These are phyloP conservation scores for Alosa alosa DNA, from an alignment of 2,113 vertebrate genomes.

Conservation along the genomic window DNA sequence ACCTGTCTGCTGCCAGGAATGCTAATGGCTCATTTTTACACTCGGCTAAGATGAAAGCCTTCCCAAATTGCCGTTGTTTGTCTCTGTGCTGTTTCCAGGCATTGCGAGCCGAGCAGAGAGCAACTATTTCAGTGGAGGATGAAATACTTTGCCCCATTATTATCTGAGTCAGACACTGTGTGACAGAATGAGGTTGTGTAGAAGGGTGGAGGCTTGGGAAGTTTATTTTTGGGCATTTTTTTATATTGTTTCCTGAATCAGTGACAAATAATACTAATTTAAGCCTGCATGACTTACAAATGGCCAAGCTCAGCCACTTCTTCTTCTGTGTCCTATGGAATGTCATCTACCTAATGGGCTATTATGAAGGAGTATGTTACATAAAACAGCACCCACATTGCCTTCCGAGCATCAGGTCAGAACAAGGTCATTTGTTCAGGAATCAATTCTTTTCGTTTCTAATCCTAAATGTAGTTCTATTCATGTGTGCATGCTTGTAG, in stretches of 20 bases:
- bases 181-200: slow-evolving; percentile 54
- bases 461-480: neutral
- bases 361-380: neutral
- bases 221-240: slow-evolving; percentile 36
- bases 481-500: slow-evolving; percentile 8
- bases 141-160: slow-evolving; percentile 32
- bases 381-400: neutral
- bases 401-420: neutral
- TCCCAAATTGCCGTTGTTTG: slow-evolving; percentile 23
- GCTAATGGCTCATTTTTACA: slow-evolving; percentile 19
- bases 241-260: slow-evolving; percentile 28
- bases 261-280: slow-evolving; percentile 33
- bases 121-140: slow-evolving; percentile 27
- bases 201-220: slow-evolving; percentile 30
- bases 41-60: slow-evolving; percentile 22
- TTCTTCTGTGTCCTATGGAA: too few relatives aligned
- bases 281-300: slow-evolving; percentile 1
- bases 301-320: neutral
- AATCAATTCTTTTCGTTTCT: neutral
- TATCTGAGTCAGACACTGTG: slow-evolving; percentile 29
- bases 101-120: slow-evolving; percentile 12
- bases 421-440: neutral
- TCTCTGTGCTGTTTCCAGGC: slow-evolving; percentile 10
- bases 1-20: neutral
- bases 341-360: neutral